These are phyloP conservation scores for Monomorium pharaonis DNA, from an alignment of 1,140 invertebrate genomes.

Conservation along the genomic window DNA sequence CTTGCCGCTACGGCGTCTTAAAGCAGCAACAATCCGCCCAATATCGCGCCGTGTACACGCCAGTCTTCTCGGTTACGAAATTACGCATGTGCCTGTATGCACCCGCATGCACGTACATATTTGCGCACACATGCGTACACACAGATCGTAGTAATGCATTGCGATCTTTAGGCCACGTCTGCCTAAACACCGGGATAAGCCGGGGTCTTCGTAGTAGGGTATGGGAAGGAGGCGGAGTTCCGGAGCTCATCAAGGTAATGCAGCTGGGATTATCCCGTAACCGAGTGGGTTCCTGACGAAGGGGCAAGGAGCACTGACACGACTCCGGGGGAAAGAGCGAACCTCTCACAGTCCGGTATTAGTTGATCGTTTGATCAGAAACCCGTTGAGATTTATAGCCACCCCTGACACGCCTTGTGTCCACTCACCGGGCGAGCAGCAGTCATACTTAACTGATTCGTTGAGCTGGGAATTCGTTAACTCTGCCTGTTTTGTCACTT, in stretches of 20 bases:
- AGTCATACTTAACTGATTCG: slow-evolving; percentile 32
- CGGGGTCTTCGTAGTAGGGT: background rate
- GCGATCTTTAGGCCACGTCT: slow-evolving; percentile 53
- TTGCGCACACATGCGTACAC: background rate
- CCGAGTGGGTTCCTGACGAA: slow-evolving; percentile 75
- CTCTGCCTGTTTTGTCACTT: background rate
- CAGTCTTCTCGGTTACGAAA: background rate
- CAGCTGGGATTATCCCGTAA: slow-evolving; percentile 83
- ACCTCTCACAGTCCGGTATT: slow-evolving; percentile 79
- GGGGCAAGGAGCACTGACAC: slow-evolving; percentile 71
- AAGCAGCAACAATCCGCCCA: slow-evolving; percentile 43
- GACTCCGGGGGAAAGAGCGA: slow-evolving; percentile 75
- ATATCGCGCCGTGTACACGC: slow-evolving; percentile 29
- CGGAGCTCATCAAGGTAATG: slow-evolving; percentile 85
- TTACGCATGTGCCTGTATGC: background rate
- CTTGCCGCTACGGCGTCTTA: slow-evolving; percentile 11
- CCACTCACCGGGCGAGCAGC: slow-evolving; percentile 39
- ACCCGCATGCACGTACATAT: background rate
- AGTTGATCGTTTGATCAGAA: slow-evolving; percentile 84
- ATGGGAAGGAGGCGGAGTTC: slow-evolving; percentile 72
- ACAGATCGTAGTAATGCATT: slow-evolving; percentile 23
- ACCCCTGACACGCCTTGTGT: slow-evolving; percentile 63
- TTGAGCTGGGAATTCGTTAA: background rate
- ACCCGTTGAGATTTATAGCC: slow-evolving; percentile 75
- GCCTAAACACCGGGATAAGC: slow-evolving; percentile 46